Percentiles rank a stretch among this genome's conserved stretches.
phyloP scores from a whole-genome alignment of 1,140 invertebrate genomes.

The roundworm (Caenorhabditis elegans) region DNA sequence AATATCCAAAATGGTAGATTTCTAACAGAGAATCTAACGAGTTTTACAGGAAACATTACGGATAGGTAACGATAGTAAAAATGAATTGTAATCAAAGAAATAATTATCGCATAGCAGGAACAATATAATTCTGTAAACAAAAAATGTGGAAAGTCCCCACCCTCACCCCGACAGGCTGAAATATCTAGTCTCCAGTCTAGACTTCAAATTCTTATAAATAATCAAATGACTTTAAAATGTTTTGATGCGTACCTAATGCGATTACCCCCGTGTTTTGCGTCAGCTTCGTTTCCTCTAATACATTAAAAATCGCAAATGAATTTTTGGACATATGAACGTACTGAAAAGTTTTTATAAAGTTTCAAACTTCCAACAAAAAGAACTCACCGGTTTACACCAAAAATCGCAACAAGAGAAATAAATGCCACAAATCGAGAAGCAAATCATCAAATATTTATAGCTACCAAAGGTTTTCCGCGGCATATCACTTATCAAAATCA shows the following conservation, averaged over 20 bases:
- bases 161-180: too few relatives aligned
- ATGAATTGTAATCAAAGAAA: not conserved
- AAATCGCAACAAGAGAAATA: too few relatives aligned
- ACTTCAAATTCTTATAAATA: not conserved
- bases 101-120: not conserved
- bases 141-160: too few relatives aligned
- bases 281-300: not conserved
- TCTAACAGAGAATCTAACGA: not conserved
- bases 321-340: not conserved
- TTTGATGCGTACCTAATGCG: not conserved
- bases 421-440: too few relatives aligned
- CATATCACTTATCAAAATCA: too few relatives aligned
- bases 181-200: too few relatives aligned
- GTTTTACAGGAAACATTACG: not conserved
- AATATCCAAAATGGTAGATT: not conserved
- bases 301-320: not conserved
- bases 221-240: too few relatives aligned
- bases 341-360: not conserved
- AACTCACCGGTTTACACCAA: too few relatives aligned
- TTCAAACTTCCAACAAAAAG: too few relatives aligned
- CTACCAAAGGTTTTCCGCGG: too few relatives aligned
- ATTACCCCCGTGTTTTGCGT: not conserved
- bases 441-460: too few relatives aligned
- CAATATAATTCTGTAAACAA: not conserved
- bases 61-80: not conserved